Base-by-base conservation (phyloP, 1,140 invertebrate genomes). In the Drosophila mayri region DNA sequence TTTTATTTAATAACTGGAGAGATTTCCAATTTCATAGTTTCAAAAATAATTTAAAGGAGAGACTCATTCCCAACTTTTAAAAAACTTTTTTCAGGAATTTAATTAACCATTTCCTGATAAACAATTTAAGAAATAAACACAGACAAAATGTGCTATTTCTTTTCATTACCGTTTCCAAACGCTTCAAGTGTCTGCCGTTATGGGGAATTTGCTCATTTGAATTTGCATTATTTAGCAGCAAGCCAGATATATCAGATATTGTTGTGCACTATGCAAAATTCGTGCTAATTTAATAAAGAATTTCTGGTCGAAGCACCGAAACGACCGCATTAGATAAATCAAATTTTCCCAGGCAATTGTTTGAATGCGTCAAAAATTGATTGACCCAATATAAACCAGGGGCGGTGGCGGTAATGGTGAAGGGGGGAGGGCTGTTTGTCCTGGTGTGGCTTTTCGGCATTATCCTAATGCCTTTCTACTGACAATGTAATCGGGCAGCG, bases 391-490 rank as follows among this genome's bases (percentile, higher is more conserved):
- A 66, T 41, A 60, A 58, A 52, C 22, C 49, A 30, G 37, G 44
- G 40, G 25, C 11, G 25, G 9, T 11, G 25, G 9, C n/a, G 46
- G n/a, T 28, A 16, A 28, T n/a, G 16, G 9, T 20, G 12, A 12
- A 10, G 4, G 16, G 16, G 16, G 10, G 3, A 30, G 38, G 46
- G n/a, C 12, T 47, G 38, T 68, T 67, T 49, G 43, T 57, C 46
- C 37, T 57, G 28, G 18, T 74, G 57, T 61, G 66, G 58, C 37
- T 74, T 72, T 50, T 58, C 37, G 37, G 65, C 79, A 83, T 87
- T 87, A 86, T 86, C 86, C 79, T 88, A 83, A 88, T 83, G 80
- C 63, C 66, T 61, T 88, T 86, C 80, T 87, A 82, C 82, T 87
- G 83, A 72, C 79, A 80, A 85, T 80, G 80, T 72, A 75, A 87